Base-by-base conservation (phyloP, 2,113 vertebrate genomes). In the Pterophyllum scalare region DNA sequence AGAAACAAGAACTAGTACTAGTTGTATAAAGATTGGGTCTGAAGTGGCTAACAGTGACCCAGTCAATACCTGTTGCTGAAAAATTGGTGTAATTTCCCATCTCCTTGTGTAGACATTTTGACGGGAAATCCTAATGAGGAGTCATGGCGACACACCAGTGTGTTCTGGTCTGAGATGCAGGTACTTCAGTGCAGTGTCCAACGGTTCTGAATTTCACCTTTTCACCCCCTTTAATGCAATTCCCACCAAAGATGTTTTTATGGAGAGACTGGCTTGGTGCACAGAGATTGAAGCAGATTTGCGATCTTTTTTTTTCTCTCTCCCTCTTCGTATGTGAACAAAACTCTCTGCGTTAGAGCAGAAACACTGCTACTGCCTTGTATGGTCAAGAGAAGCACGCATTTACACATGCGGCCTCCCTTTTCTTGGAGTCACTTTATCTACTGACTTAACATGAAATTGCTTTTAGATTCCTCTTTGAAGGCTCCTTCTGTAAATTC, bases 351-450 rank as follows among this genome's bases (percentile, higher is more conserved):
- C 86, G 80, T 89, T 82, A 5, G 33, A 60, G 81, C 86, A 78
- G 84, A 90, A 88, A 84, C 15, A 0, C 52, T 58, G 59, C 46
- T 31, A 20, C 62, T 76, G 22, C 93, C 92, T 90, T 94, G 67
- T 92, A 91, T 87, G 93, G 90, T 86, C 79, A 86, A 77, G 14
- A 87, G 77, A 13, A 74, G 57, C 57, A 80, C 40, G 24, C 15
- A 33, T 65, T 17, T 28, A 31, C n/a, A 75, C 74, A 87, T 28
- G 43, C 24, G 38, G 17, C 28, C 43, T 57, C 35, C 2, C 3
- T 22, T 70, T 64, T 61, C 59, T 7, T 59, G 2, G 15, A 52
- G 12, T 59, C 3, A 19, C 8, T 49, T 80, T 46, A 49, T 24
- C 26, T 56, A 49, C 31, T 3, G 10, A 40, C 28, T 61, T 64